Percentiles rank a stretch among this genome's conserved stretches.
These are phyloP conservation scores for Tanytarsus gracilentus DNA, from an alignment of 2,888 invertebrate genomes.

Conservation along the genomic window DNA sequence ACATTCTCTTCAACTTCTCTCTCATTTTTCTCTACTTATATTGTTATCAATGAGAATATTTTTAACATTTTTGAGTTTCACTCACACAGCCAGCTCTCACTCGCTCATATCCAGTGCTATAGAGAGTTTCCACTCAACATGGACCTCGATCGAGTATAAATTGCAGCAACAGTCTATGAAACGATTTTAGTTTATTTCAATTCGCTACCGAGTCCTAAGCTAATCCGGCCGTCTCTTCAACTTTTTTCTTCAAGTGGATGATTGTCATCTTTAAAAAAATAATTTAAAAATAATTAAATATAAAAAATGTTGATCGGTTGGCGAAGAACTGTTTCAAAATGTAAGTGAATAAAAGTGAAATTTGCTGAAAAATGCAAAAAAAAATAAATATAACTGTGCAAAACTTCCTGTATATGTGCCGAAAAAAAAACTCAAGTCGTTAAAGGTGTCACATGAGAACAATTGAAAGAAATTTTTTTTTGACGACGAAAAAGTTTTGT, in stretches of 20 bases:
- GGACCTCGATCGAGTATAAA: slow-evolving; percentile 10
- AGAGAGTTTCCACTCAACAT: slow-evolving; percentile 1
- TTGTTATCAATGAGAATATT: slow-evolving; percentile 6
- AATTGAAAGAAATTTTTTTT: too few species aligned
- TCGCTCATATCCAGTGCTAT: background rate
- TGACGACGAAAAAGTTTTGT: too few species aligned
- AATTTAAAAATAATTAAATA: background rate
- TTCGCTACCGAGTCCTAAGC: background rate
- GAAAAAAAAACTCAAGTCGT: background rate
- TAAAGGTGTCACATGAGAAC: background rate
- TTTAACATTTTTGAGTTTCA: background rate
- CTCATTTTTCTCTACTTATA: background rate
- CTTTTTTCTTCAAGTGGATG: background rate
- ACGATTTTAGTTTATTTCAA: slow-evolving; percentile 22
- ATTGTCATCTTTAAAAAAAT: background rate
- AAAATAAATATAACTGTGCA: background rate
- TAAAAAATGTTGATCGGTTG: slow-evolving; percentile 30
- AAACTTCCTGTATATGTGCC: background rate
- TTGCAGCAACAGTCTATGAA: slow-evolving; percentile 2
- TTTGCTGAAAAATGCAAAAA: background rate
- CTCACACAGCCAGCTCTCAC: background rate
- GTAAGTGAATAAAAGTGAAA: slow-evolving; percentile 29
- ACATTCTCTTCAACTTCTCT: too few species aligned
- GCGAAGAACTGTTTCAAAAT: slow-evolving; percentile 30
- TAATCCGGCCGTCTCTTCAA: too few species aligned